Percentiles rank a stretch among this genome's conserved stretches.
Conservation (phyloP, 2,113 vertebrate species). For the Motacilla alba region DNA sequence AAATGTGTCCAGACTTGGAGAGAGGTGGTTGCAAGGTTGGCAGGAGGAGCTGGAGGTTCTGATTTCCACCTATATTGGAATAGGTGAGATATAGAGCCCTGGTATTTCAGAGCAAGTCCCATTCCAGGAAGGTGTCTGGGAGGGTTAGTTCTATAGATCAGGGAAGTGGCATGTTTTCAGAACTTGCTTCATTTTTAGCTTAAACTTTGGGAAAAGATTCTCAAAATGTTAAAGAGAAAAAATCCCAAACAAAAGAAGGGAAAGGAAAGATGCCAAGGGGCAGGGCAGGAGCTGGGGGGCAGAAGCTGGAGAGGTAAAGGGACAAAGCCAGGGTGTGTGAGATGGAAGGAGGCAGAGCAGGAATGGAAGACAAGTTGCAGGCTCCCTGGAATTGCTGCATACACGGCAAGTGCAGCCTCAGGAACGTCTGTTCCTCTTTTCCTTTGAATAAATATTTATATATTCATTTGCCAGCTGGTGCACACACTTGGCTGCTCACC, state of each 20-base stretch:
- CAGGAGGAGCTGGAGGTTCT: neutral
- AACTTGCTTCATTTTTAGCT: neutral
- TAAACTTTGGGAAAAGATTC: neutral
- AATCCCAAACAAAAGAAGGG: neutral
- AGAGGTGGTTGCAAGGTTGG: neutral
- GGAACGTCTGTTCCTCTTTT: slow-evolving; percentile 72
- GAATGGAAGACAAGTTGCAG: slow-evolving; percentile 63
- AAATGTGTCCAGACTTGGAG: neutral
- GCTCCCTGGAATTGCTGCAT: slow-evolving; percentile 18
- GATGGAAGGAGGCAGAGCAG: slow-evolving; percentile 3
- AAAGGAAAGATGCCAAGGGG: neutral
- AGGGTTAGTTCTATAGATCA: neutral
- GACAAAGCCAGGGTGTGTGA: neutral
- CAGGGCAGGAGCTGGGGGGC: neutral
- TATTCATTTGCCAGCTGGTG: slow-evolving; percentile 71
- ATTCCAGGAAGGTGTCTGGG: neutral
- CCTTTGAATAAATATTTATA: slow-evolving; percentile 81
- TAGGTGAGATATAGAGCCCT: neutral
- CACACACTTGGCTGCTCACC: slow-evolving; percentile 75
- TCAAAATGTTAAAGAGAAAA: neutral
- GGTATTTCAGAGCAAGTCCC: neutral
- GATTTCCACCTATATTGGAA: fast-evolving
- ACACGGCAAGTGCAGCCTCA: slow-evolving; percentile 60
- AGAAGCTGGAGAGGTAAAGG: slow-evolving; percentile 7
- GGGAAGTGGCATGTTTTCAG: neutral